Evolutionary conservation across 2,888 invertebrate species (phyloP).

Genomic region (Panzeria rudis): DNA sequence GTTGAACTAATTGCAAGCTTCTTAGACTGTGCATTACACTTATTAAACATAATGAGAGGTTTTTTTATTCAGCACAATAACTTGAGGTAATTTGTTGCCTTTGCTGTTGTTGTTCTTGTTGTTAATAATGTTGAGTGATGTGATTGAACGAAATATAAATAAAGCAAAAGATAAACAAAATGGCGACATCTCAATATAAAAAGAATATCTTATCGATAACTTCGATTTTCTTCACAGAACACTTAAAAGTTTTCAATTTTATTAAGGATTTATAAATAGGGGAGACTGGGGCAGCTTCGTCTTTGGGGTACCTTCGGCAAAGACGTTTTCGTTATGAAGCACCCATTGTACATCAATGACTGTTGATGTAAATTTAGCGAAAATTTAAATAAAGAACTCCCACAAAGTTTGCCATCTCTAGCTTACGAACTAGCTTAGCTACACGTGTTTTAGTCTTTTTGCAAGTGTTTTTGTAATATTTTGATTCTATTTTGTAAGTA

Average conservation of each 20-base stretch:
- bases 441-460: too few species aligned
- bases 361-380: too few species aligned
- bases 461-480: too few species aligned
- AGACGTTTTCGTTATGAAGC: too few species aligned
- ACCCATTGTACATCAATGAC: too few species aligned
- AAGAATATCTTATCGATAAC: conserved; percentile 31
- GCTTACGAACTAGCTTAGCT: too few species aligned
- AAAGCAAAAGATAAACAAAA: conserved; percentile 44
- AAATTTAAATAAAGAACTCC: too few species aligned
- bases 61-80: conserved; percentile 61
- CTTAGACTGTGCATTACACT: conserved; percentile 67
- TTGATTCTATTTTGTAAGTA: too few species aligned
- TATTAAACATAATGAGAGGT: conserved; percentile 64
- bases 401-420: too few species aligned
- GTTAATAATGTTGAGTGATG: conserved; percentile 53
- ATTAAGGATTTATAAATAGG: too few species aligned
- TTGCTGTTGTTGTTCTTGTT: conserved; percentile 35
- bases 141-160: conserved; percentile 15
- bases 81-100: conserved; percentile 53
- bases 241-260: conserved; percentile 21
- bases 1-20: conserved; percentile 69
- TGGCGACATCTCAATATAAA: conserved; percentile 52
- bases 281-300: too few species aligned
- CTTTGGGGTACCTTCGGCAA: too few species aligned
- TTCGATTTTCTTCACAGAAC: conserved; percentile 31